Base-by-base conservation (phyloP, 1,140 invertebrate genomes). In the Drosophila neocordata region DNA sequence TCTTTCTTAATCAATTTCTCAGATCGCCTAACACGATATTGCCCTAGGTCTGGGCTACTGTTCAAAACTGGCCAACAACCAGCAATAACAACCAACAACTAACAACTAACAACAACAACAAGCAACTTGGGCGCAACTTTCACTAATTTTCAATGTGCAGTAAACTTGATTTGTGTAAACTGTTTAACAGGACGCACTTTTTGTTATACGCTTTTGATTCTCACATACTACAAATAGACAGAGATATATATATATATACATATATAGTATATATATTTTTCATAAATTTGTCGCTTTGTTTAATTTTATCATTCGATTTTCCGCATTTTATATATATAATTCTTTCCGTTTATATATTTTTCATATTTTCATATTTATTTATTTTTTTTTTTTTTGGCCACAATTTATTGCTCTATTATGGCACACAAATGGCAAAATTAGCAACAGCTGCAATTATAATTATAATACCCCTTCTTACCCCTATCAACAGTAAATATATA, bases 351-450 rank as follows among this genome's bases (percentile, higher is more conserved):
- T 56, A 22, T 4, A 70, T 71, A 61, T 68, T 31, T 67, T 56
- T 24, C 2, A 70, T 71, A 61, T 48, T 31, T 68, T 44, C 51
- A 5, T 8, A 20, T 11, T 20, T 57, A 12, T n/a, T 27, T 55
- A 15, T 55, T 27, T 56, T 75, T 44, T 62, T 62, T 48, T 65
- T 67, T 55, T 59, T 78, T 51, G 66, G 70, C 61, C 53, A 65
- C 53, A 69, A 65, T 76, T 87, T 82, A 85, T 79, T 56, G 71
- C 60, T 85, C 71, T 82, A 87, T 82, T 85, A 69, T 68, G 63
- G 72, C 79, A 87, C 75, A 84, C 82, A 87, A 87, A 88, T 87
- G 79, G 79, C 63, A 88, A 83, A 88, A 87, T 88, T 82, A 79
- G 79, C 72, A 60, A 55, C 37, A 73, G 69, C 56, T 83, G 73